These are phyloP conservation scores for Abrostola tripartita DNA, from an alignment of 2,888 invertebrate genomes.

Conservation along the genomic window DNA sequence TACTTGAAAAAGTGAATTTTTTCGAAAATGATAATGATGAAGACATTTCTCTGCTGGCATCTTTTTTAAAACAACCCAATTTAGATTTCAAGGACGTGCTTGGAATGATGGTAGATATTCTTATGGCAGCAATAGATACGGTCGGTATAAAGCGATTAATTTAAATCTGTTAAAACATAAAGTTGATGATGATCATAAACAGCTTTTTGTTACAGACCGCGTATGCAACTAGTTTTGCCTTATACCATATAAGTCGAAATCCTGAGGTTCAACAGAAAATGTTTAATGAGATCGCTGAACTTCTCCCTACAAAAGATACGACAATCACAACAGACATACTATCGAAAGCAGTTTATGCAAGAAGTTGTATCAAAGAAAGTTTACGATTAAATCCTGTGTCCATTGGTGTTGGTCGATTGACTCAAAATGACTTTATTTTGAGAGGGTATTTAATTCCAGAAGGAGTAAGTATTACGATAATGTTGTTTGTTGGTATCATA, in stretches of 20 bases:
- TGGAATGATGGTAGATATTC: conserved; percentile 94
- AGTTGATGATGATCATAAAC: background rate
- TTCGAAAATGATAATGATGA: conserved; percentile 72
- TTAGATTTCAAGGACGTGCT: conserved; percentile 93
- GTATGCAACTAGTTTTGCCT: conserved; percentile 92
- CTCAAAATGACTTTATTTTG: conserved; percentile 91
- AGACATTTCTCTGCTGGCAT: conserved; percentile 89
- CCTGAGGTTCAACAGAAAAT: conserved; percentile 90
- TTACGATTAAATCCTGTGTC: conserved; percentile 94
- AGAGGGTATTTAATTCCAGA: conserved; percentile 92
- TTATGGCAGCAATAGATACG: conserved; percentile 96
- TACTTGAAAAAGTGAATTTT: conserved; percentile 87
- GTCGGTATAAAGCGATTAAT: conserved; percentile 82
- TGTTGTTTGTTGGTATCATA: background rate
- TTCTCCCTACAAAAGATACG: conserved; percentile 87
- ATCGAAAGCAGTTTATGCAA: conserved; percentile 91
- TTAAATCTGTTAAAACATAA: background rate
- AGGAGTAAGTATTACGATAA: conserved; percentile 88
- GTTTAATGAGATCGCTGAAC: conserved; percentile 88
- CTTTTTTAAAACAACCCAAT: conserved; percentile 91
- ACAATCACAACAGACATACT: conserved; percentile 88
- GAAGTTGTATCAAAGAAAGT: conserved; percentile 95
- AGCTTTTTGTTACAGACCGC: conserved; percentile 89
- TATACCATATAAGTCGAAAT: conserved; percentile 94
- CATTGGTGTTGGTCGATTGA: conserved; percentile 93